Evolutionary conservation across 2,888 invertebrate genomes (phyloP).

Genomic region (Opisthograptis luteolata): DNA sequence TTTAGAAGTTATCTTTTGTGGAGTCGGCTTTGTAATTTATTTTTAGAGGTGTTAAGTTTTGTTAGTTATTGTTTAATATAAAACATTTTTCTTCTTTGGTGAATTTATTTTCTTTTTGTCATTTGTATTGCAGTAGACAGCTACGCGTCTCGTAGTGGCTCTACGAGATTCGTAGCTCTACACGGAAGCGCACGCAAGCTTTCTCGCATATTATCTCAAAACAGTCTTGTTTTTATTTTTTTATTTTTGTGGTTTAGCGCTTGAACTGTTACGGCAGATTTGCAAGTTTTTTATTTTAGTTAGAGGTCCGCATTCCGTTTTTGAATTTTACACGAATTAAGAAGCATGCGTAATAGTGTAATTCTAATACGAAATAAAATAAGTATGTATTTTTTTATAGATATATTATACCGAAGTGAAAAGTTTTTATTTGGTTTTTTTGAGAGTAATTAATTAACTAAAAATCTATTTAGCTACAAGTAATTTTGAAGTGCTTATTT

Average conservation of each 20-base stretch:
- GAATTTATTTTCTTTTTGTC: not conserved
- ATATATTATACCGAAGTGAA: too few species aligned
- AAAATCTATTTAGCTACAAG: too few species aligned
- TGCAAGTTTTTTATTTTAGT: conserved; percentile 2
- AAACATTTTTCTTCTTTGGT: too few species aligned
- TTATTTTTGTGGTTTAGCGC: conserved; percentile 4
- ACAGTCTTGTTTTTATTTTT: conserved; percentile 7
- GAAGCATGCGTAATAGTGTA: too few species aligned
- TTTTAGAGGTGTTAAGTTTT: too few species aligned
- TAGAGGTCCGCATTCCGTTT: conserved; percentile 15
- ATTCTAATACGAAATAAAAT: too few species aligned
- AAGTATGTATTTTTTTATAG: too few species aligned
- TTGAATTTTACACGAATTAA: too few species aligned
- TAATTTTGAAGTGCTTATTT: too few species aligned
- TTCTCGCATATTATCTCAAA: conserved; percentile 43
- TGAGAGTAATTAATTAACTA: too few species aligned
- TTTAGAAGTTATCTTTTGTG: conserved; percentile 33
- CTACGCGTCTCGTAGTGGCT: conserved; percentile 53
- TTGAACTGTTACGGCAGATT: conserved; percentile 9
- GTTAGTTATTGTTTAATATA: too few species aligned
- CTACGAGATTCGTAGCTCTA: conserved; percentile 74
- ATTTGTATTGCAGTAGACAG: conserved; percentile 9
- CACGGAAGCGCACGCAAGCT: conserved; percentile 50
- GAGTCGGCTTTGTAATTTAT: conserved; percentile 23
- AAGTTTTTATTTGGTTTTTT: too few species aligned